Conservation (phyloP, 2,113 vertebrate species). For the Baryphthengus martii region DNA sequence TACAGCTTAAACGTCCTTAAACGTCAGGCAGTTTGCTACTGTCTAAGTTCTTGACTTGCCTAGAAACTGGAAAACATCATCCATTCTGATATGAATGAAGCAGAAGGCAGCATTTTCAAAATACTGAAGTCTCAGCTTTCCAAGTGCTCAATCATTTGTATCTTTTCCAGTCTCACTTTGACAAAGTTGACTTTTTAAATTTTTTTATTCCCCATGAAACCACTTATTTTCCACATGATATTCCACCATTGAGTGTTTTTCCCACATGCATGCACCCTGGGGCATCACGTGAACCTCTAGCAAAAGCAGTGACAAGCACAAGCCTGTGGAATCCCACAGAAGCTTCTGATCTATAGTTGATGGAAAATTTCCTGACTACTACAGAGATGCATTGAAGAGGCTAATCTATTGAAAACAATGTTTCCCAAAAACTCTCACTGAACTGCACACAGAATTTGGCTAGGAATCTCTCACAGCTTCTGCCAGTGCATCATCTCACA, state of each 20-base stretch:
- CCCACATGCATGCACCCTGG: not conserved
- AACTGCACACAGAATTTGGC: not conserved
- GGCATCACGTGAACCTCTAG: not conserved
- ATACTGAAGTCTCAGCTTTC: not conserved
- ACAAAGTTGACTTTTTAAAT: not conserved
- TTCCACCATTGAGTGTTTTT: not conserved
- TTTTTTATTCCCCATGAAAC: not conserved
- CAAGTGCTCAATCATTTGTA: not conserved
- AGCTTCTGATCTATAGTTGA: not conserved
- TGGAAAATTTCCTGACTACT: not conserved
- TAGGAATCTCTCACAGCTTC: not conserved
- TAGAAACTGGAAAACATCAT: not conserved
- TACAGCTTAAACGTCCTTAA: not conserved
- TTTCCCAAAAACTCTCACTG: not conserved
- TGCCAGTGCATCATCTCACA: not conserved
- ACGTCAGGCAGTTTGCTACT: not conserved
- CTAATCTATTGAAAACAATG: not conserved
- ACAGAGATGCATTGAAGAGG: not conserved
- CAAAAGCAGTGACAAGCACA: not conserved
- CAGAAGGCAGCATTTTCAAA: conserved; percentile 8
- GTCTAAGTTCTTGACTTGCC: not conserved
- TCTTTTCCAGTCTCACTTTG: not conserved
- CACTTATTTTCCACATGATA: not conserved
- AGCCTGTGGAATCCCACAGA: not conserved
- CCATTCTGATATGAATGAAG: not conserved